Evolutionary conservation across 2,888 invertebrate species (phyloP), one percentile per base, ranked within the genome.

Genomic region (Zeuzera pyrina): DNA sequence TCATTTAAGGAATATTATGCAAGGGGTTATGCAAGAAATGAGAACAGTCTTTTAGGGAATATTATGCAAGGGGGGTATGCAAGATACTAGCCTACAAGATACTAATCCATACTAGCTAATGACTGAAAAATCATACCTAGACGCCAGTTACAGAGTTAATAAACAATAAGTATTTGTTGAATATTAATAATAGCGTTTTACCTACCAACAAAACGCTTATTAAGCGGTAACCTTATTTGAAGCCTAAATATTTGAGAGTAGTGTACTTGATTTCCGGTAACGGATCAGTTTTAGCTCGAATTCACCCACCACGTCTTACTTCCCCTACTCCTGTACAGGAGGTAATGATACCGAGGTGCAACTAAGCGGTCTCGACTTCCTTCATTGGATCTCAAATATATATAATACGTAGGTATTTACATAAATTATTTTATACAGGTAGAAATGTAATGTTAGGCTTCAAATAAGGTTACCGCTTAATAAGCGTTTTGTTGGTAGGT

Each of bases 381-480:
- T 5, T 19, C 19, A 19, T 19, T 19, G 19, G 19, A 19, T 19
- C 8, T 19, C 19, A 19, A 19, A 19, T 19, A 19, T 19, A 6
- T 8, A 5, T 19, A 19, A 19, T n/a, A n/a, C n/a, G n/a, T n/a
- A n/a, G n/a, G n/a, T n/a, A n/a, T n/a, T n/a, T n/a, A n/a, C n/a
- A n/a, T n/a, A n/a, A n/a, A n/a, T n/a, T n/a, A 19, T 19, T 6
- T 6, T 5, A 19, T 6, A 5, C 19, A 14, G 10, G 28, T 10
- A 14, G 15, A 15, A n/a, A 10, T 15, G n/a, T 3, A n/a, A 15
- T 15, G 16, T 14, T 29, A 19, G 19, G 19, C 19, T 25, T 25
- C 25, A n/a, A 29, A 29, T 29, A 29, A 29, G 29, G 29, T 29
- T 12, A 29, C 12, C 16, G 15, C 12, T 29, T 29, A 29, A 29